Base-by-base conservation (phyloP, 1,140 invertebrate species). In the Euschistus heros region DNA sequence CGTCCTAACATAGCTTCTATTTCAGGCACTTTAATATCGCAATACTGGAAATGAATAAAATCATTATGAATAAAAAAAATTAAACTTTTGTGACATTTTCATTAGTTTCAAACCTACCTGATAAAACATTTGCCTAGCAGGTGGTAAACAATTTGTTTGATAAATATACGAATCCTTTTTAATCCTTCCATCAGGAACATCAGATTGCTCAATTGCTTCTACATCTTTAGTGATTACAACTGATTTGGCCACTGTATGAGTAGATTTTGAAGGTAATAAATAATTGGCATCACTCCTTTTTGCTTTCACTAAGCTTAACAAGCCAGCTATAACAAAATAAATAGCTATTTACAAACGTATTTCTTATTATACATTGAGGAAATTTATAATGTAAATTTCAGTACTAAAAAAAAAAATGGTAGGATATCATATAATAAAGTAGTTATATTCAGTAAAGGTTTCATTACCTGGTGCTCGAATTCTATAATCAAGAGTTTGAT, bases 401-500 rank as follows among this genome's bases (percentile, higher is more conserved):
- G 13, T 37, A 13, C 33, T 37, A 37, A 37, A 37, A 37, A 37
- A 13, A 64, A 52, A 7, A 15, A 64, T 15, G n/a, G 15, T 2
- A 52, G n/a, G n/a, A n/a, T n/a, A n/a, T n/a, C 8, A 37, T 6
- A 37, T 37, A 13, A 10, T 4, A 6, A 37, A 37, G n/a, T 13
- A 37, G 1, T n/a, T 37, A 10, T 37, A 10, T 37, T 37, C 13
- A 10, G 13, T 6, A n/a, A 17, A 50, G 7, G n/a, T 20, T 37
- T 24, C 20, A n/a, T 74, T 75, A 84, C 83, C 82, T 77, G 78
- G 79, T 68, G 83, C 79, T 73, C 89, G 81, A 33, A 92, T 75
- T 69, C 92, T 80, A 73, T 89, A 94, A 76, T 95, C 92, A 27
- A 97, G 78, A 14, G 85, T 86, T 76, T 97, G 93, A 75, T 92